Base-by-base conservation (phyloP, 1,140 invertebrate genomes). In the Manduca sexta region DNA sequence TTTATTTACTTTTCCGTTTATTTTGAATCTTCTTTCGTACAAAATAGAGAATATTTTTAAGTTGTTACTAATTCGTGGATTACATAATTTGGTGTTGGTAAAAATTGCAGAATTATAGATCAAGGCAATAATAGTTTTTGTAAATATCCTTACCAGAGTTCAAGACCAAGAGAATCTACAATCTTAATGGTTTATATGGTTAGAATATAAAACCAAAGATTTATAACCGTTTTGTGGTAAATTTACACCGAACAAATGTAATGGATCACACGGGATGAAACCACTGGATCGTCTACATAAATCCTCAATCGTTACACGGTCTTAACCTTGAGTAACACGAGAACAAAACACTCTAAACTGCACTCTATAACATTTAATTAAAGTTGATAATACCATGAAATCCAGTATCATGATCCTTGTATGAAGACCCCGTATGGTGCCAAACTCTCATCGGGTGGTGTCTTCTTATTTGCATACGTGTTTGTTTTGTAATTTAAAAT, bases 381-480 rank as follows among this genome's bases (percentile, higher is more conserved):
- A 35, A 38, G 37, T 56, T 53, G 8, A 37, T 47, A 35, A 42
- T 62, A 6, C 12, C 11, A 16, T 47, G 46, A 18, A 8, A 2
- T 3, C 15, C 12, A 21, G 11, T 4, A n/a, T 13, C 11, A 30
- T 10, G 11, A 29, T 2, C 26, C 21, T 39, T 44, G 42, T 44
- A 56, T 52, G 57, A 55, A 55, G 41, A 42, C 48, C 43, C 54
- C 44, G 63, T 58, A 48, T 51, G 60, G 65, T 71, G 71, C 64
- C 63, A 66, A 67, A 66, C 61, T 50, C 74, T 21, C 76, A 34
- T 63, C 74, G 72, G 72, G 74, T 64, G 72, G 74, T 66, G 60
- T 57, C 49, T 66, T 53, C 61, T 64, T 74, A 75, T 80, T 80
- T 77, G 74, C 72, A 77, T 74, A 73, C 48, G 65, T 70, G 60